A percentile compares a stretch with the other conserved stretches of the same genome.
These are phyloP conservation scores for Hexactinellida sp. DNA, from an alignment of 37 sponge, comb jelly and placozoan species.

Conservation along the genomic window DNA sequence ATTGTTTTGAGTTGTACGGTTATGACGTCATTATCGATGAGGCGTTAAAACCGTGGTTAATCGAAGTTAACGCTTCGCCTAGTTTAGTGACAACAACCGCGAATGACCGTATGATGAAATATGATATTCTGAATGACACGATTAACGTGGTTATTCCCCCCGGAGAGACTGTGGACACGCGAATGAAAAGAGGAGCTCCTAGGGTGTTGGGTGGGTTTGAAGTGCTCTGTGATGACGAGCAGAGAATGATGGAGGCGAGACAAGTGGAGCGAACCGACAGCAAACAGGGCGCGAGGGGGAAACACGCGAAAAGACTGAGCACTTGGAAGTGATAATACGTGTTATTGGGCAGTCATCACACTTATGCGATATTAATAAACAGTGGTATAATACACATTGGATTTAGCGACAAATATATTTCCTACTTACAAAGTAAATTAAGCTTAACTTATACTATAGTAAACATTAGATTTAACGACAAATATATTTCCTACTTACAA, in stretches of 20 bases:
- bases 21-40: constrained; percentile 91
- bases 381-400: too few relatives aligned
- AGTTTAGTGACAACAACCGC: constrained; percentile 72
- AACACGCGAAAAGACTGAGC: background rate
- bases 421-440: too few relatives aligned
- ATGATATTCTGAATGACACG: constrained; percentile 63
- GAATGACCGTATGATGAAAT: constrained; percentile 86
- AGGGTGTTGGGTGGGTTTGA: background rate
- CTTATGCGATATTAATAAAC: background rate
- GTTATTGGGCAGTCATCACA: background rate
- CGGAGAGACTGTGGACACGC: constrained; percentile 10
- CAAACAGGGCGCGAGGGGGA: background rate
- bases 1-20: constrained; percentile 91
- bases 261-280: background rate
- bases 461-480: too few relatives aligned
- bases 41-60: constrained; percentile 90
- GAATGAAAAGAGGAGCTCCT: background rate
- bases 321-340: background rate
- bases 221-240: background rate
- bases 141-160: constrained; percentile 75
- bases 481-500: too few relatives aligned
- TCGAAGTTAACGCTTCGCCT: constrained; percentile 98
- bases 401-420: too few relatives aligned
- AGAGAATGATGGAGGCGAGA: background rate
- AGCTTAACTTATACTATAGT: too few relatives aligned